Evolutionary conservation across 2,888 invertebrate species (phyloP).

Genomic region (Julus scandinavius): DNA sequence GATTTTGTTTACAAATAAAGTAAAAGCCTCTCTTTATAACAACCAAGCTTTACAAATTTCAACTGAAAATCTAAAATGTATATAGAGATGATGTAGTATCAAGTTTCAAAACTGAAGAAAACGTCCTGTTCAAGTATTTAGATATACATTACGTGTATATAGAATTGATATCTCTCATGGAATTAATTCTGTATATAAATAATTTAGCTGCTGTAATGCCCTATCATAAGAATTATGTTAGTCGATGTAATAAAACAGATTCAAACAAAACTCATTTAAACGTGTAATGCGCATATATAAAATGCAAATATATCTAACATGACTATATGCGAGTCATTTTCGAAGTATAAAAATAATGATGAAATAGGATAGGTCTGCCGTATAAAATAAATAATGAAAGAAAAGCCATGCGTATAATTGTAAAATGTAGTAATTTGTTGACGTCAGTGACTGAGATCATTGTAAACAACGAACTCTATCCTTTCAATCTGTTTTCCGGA

Average conservation of each 20-base stretch:
- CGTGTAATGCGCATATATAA: conserved; percentile 12
- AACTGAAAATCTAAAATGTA: too few species aligned
- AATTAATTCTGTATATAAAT: background rate
- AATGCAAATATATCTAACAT: background rate
- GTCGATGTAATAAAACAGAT: background rate
- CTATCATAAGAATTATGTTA: conserved; percentile 6
- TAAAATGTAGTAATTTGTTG: conserved; percentile 13
- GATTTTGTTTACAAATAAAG: too few species aligned
- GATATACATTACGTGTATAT: background rate
- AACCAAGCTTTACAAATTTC: too few species aligned
- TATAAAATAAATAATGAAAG: conserved; percentile 12
- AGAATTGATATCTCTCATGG: background rate
- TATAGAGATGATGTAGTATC: too few species aligned
- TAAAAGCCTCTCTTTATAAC: too few species aligned
- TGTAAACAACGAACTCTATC: background rate
- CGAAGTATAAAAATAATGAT: background rate
- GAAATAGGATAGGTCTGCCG: background rate
- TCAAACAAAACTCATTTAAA: conserved; percentile 19
- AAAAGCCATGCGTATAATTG: background rate
- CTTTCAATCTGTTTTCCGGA: conserved; percentile 2
- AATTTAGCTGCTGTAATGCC: background rate
- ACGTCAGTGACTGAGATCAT: background rate
- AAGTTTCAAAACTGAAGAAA: background rate
- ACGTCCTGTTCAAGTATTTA: too few species aligned
- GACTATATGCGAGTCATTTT: too few species aligned